phyloP scores from a whole-genome alignment of 1,140 invertebrate genomes.

The Tetragonula clypearis region DNA sequence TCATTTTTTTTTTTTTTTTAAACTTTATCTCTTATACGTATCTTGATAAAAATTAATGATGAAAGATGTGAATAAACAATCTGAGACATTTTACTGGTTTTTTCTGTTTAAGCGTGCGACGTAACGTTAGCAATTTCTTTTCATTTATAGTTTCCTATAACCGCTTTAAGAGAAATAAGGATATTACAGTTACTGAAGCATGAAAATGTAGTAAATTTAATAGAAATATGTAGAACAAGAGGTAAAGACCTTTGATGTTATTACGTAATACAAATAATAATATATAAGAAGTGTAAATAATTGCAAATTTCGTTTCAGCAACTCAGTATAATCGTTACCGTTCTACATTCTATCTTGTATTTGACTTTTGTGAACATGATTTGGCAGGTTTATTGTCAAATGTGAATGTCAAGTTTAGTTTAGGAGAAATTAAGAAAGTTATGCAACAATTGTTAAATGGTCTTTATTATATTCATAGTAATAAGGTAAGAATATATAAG shows the following conservation, averaged over 20 bases:
- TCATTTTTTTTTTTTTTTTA: background rate
- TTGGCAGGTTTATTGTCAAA: constrained; percentile 98
- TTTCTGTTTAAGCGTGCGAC: background rate
- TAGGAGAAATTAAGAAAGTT: constrained; percentile 99
- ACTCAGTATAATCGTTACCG: constrained; percentile 92
- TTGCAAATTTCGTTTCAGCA: constrained; percentile 82
- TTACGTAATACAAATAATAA: background rate
- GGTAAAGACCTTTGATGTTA: constrained; percentile 76
- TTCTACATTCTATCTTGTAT: constrained; percentile 98
- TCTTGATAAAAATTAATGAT: background rate
- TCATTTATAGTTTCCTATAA: constrained; percentile 95
- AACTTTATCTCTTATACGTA: background rate
- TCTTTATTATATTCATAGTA: constrained; percentile 98
- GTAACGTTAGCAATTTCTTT: background rate
- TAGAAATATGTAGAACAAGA: constrained; percentile 98
- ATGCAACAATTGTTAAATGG: constrained; percentile 99
- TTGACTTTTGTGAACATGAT: constrained; percentile 99
- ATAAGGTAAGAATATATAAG: constrained; percentile 86
- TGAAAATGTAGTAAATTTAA: constrained; percentile 98
- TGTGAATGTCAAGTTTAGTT: constrained; percentile 97
- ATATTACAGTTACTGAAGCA: constrained; percentile 98
- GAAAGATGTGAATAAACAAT: background rate
- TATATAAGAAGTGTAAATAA: background rate
- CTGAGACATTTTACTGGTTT: background rate
- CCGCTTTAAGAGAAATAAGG: constrained; percentile 97